Conservation (phyloP, 1,140 invertebrate species). For the Drosophila asahinai region DNA sequence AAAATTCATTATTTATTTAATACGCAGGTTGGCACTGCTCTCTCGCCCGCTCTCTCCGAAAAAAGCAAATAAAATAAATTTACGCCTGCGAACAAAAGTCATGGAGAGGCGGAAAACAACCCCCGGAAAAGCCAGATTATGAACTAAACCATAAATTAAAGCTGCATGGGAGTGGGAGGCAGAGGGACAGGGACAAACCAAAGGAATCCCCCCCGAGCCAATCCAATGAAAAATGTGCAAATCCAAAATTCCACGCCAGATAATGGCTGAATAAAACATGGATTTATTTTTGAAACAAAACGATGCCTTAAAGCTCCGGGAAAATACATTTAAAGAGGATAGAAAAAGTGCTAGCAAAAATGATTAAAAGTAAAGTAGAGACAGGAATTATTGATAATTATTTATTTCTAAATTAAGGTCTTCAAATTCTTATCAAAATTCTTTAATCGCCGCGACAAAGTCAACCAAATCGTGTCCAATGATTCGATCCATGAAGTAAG, state of each 20-base stretch:
- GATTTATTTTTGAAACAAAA: neutral
- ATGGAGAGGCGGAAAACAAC: constrained; percentile 19
- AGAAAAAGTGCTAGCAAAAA: too few relatives aligned
- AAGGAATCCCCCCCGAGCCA: neutral
- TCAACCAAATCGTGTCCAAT: constrained; percentile 11
- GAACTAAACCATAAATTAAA: constrained; percentile 54
- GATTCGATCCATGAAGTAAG: constrained; percentile 25
- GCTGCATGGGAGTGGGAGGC: neutral
- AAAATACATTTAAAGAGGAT: too few relatives aligned
- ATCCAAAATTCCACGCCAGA: constrained; percentile 4
- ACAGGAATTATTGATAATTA: too few relatives aligned
- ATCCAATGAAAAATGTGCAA: constrained; percentile 13
- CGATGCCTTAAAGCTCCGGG: neutral
- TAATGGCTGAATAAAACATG: constrained; percentile 19
- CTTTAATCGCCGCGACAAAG: neutral
- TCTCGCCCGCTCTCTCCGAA: too few relatives aligned
- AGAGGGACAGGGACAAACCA: neutral
- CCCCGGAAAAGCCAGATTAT: constrained; percentile 40
- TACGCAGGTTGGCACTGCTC: constrained; percentile 60
- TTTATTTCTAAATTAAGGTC: neutral
- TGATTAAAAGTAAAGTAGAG: too few relatives aligned
- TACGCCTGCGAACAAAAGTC: constrained; percentile 77
- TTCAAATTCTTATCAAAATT: neutral
- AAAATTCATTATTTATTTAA: constrained; percentile 84
- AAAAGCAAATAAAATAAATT: constrained; percentile 79